Percentiles rank a stretch among this genome's conserved stretches.
These are phyloP conservation scores for Drosophila pegasa DNA, from an alignment of 2,888 invertebrate species.

Conservation along the genomic window DNA sequence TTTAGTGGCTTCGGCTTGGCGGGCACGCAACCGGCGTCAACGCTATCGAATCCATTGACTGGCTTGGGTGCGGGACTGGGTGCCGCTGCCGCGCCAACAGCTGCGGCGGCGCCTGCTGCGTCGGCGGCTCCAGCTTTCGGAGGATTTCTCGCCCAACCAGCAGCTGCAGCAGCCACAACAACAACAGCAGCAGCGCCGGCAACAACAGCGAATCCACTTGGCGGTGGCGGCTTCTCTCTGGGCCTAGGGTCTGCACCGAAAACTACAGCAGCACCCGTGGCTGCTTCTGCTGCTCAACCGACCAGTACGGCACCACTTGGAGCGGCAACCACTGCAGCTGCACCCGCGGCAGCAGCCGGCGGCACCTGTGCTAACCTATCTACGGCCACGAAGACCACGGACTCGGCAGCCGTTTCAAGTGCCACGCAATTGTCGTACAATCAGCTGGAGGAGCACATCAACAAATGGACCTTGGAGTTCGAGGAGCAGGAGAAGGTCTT, in stretches of 20 bases:
- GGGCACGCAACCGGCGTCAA: slow-evolving; percentile 22
- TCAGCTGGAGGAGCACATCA: slow-evolving; percentile 95
- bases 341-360: slow-evolving; percentile 27
- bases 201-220: slow-evolving; percentile 38
- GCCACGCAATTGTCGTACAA: slow-evolving; percentile 90
- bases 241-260: slow-evolving; percentile 53
- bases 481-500: slow-evolving; percentile 97
- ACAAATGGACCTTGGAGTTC: slow-evolving; percentile 96
- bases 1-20: slow-evolving; percentile 63
- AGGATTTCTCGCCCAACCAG: slow-evolving; percentile 55
- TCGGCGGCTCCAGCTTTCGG: slow-evolving; percentile 56
- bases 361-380: slow-evolving; percentile 74
- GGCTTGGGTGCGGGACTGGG: slow-evolving; percentile 39
- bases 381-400: slow-evolving; percentile 79
- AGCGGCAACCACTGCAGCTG: slow-evolving; percentile 42
- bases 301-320: slow-evolving; percentile 29
- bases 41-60: slow-evolving; percentile 22
- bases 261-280: slow-evolving; percentile 41
- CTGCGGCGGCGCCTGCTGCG: slow-evolving; percentile 21
- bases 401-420: slow-evolving; percentile 83
- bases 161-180: slow-evolving; percentile 19
- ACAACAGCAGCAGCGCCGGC: slow-evolving; percentile 32
- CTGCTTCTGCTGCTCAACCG: slow-evolving; percentile 40
- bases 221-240: slow-evolving; percentile 46
- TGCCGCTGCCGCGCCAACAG: slow-evolving; percentile 21